Evolutionary conservation across 2,888 invertebrate species (phyloP).

Genomic region (Coleophora flavipennella): DNA sequence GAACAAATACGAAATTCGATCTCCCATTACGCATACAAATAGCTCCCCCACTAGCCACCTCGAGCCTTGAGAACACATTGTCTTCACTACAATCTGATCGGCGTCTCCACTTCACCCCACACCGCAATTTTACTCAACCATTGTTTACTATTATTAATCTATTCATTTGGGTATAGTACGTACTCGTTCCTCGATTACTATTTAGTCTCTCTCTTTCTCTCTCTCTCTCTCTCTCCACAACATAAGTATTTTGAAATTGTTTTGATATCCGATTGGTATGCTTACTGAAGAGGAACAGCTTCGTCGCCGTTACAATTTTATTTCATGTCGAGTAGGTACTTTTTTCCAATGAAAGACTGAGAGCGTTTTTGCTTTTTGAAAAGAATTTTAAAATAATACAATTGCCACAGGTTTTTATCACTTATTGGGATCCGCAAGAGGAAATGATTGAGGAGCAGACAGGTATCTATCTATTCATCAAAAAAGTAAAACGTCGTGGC

Average conservation of each 20-base stretch:
- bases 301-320: too few species aligned
- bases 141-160: slow-evolving; percentile 31
- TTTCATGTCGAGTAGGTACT: too few species aligned
- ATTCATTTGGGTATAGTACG: slow-evolving; percentile 14
- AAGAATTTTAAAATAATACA: slow-evolving; percentile 6
- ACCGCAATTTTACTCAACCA: slow-evolving; percentile 24
- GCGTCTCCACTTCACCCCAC: slow-evolving; percentile 18
- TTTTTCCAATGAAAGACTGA: too few species aligned
- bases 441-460: slow-evolving; percentile 38
- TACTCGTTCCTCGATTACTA: too few species aligned
- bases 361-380: too few species aligned
- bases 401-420: slow-evolving; percentile 34
- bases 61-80: slow-evolving; percentile 43
- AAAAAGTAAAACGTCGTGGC: slow-evolving; percentile 33
- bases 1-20: slow-evolving; percentile 73
- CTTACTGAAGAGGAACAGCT: too few species aligned
- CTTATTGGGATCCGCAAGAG: slow-evolving; percentile 46
- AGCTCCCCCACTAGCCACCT: slow-evolving; percentile 41
- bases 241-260: too few species aligned
- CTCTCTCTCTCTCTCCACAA: too few species aligned
- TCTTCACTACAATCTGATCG: slow-evolving; percentile 50
- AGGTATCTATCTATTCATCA: slow-evolving; percentile 40
- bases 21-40: slow-evolving; percentile 70
- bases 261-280: too few species aligned
- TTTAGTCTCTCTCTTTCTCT: too few species aligned